Conservation (phyloP, 92 coral and sea anemone genomes). For the Epizoanthus fatuus region DNA sequence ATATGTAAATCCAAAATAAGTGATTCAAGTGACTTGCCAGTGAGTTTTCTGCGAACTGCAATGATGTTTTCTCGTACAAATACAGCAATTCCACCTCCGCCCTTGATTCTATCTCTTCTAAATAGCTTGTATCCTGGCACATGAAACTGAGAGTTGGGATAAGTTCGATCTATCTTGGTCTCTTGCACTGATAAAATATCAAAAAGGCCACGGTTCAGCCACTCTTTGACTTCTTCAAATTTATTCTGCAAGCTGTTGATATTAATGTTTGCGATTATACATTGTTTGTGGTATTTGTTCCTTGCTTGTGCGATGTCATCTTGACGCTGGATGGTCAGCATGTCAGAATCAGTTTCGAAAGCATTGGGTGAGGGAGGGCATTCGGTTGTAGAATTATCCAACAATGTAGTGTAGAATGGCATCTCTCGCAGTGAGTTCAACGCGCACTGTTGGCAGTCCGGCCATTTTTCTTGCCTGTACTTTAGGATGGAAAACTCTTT, state of each 20-base stretch:
- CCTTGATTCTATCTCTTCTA: conserved; percentile 52
- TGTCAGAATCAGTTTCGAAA: too few species aligned
- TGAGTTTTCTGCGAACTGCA: conserved; percentile 25
- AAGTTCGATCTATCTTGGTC: conserved; percentile 68
- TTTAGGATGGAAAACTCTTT: conserved; percentile 15
- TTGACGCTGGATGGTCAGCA: too few species aligned
- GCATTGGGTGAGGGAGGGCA: too few species aligned
- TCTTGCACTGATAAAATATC: conserved; percentile 66
- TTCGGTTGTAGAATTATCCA: too few species aligned
- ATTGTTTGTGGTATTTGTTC: conserved; percentile 26
- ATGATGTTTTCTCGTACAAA: conserved; percentile 50
- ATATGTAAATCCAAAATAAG: conserved; percentile 32
- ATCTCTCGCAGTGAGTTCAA: too few species aligned
- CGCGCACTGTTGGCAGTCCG: too few species aligned
- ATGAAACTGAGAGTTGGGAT: conserved; percentile 61
- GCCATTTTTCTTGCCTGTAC: too few species aligned
- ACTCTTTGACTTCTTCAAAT: conserved; percentile 63
- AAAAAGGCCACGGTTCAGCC: conserved; percentile 47
- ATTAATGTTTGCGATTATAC: conserved; percentile 55
- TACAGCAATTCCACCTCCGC: conserved; percentile 57
- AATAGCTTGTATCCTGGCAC: conserved; percentile 53
- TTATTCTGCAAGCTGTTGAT: conserved; percentile 59
- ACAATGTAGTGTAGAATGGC: too few species aligned
- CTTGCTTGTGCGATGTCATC: too few species aligned
- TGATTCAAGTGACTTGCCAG: conserved; percentile 28